These are phyloP conservation scores for Mantis religiosa DNA, from an alignment of 2,888 invertebrate genomes.

Conservation along the genomic window DNA sequence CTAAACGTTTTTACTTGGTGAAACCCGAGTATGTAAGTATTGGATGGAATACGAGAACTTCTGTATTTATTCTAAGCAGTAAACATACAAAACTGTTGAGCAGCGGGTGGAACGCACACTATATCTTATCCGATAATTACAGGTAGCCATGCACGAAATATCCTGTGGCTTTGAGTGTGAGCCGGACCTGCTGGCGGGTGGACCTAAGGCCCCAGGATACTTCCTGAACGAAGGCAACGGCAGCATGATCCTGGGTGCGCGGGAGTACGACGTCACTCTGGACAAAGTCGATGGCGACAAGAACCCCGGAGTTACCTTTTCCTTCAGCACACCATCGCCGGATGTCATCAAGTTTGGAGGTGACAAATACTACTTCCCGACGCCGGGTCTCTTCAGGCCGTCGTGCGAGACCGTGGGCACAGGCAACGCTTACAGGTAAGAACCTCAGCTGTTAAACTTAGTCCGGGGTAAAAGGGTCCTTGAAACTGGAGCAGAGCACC, in stretches of 20 bases:
- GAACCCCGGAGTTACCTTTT: not conserved
- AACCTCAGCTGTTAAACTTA: too few relatives aligned
- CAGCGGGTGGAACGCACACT: not conserved
- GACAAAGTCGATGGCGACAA: not conserved
- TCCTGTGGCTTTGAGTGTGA: not conserved
- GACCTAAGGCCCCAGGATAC: not conserved
- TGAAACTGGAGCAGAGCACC: too few relatives aligned
- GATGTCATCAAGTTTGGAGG: not conserved
- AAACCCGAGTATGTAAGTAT: too few relatives aligned
- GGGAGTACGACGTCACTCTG: not conserved
- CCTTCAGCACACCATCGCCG: not conserved
- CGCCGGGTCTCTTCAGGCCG: not conserved
- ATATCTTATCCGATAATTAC: not conserved
- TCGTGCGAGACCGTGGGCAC: not conserved
- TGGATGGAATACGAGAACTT: too few relatives aligned
- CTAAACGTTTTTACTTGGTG: too few relatives aligned
- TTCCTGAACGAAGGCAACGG: not conserved
- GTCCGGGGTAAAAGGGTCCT: too few relatives aligned
- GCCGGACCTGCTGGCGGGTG: not conserved
- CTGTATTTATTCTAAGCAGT: too few relatives aligned
- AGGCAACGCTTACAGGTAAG: not conserved
- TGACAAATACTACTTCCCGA: not conserved
- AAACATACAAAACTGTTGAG: too few relatives aligned
- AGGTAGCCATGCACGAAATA: not conserved
- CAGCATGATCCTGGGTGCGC: not conserved